These are phyloP conservation scores for Heliocidaris erythrogramma DNA, from an alignment of 35 echinoderm and acorn worm genomes.

Conservation along the genomic window DNA sequence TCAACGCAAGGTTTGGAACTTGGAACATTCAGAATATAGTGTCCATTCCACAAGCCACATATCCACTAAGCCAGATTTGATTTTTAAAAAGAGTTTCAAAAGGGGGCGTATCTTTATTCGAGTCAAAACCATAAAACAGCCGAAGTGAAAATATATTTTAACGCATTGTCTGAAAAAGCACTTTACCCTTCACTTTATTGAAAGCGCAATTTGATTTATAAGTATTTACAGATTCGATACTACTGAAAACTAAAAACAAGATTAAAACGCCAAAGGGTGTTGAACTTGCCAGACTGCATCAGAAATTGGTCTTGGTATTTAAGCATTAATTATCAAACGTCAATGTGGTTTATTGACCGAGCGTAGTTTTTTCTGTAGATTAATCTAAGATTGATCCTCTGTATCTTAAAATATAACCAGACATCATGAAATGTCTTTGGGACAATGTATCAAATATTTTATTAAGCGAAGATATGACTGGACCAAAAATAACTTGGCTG, in stretches of 20 bases:
- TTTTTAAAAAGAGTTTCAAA: background rate
- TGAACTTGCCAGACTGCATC: background rate
- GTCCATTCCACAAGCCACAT: background rate
- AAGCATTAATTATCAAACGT: too few species aligned
- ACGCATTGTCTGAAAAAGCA: background rate
- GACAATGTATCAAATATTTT: background rate
- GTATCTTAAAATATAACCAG: background rate
- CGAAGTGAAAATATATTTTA: background rate
- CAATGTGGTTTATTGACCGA: background rate
- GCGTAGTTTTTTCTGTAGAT: background rate
- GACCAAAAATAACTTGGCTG: too few species aligned
- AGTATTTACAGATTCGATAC: background rate
- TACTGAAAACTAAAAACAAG: background rate
- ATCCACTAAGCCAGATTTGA: background rate
- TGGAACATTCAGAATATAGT: background rate
- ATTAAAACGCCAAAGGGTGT: background rate
- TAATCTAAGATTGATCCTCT: background rate
- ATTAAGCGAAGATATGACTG: background rate
- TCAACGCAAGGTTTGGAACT: background rate
- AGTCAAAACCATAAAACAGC: background rate
- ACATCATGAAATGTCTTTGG: background rate
- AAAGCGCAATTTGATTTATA: background rate
- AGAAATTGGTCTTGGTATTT: background rate
- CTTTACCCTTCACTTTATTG: background rate
- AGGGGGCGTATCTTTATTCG: background rate